These are phyloP conservation scores for Planococcus citri DNA, from an alignment of 1,140 invertebrate species.

Conservation along the genomic window DNA sequence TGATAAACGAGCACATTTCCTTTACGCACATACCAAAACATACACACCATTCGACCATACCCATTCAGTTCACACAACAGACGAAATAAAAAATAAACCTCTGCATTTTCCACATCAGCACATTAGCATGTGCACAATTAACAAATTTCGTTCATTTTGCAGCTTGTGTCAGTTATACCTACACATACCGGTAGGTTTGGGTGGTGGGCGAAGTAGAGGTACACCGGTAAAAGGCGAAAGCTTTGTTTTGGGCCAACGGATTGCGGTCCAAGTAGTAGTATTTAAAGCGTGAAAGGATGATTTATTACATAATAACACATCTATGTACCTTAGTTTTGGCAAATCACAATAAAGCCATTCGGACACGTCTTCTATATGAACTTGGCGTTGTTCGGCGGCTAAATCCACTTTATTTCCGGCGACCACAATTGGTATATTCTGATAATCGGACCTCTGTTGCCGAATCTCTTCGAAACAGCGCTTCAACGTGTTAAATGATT, in stretches of 20 bases:
- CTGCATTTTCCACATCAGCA: too few relatives aligned
- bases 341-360: slow-evolving; percentile 67
- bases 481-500: slow-evolving; percentile 64
- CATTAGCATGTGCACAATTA: too few relatives aligned
- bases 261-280: neutral
- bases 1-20: too few relatives aligned
- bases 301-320: slow-evolving; percentile 1
- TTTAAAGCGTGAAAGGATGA: slow-evolving; percentile 13
- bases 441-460: slow-evolving; percentile 59
- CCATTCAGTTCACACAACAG: too few relatives aligned
- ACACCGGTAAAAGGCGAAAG: too few relatives aligned
- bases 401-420: slow-evolving; percentile 74
- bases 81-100: too few relatives aligned
- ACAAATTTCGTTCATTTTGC: too few relatives aligned
- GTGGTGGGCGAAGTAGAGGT: too few relatives aligned
- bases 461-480: slow-evolving; percentile 71
- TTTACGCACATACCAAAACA: too few relatives aligned
- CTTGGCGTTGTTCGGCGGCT: slow-evolving; percentile 47
- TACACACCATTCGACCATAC: too few relatives aligned
- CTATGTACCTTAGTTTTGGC: slow-evolving; percentile 48
- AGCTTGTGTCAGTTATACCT: too few relatives aligned
- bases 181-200: too few relatives aligned
- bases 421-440: slow-evolving; percentile 74
- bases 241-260: neutral
- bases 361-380: slow-evolving; percentile 59